A percentile compares a stretch with the other conserved stretches of the same genome.
phyloP scores from a whole-genome alignment of 2,888 invertebrate species.

The Cephus pulcher region DNA sequence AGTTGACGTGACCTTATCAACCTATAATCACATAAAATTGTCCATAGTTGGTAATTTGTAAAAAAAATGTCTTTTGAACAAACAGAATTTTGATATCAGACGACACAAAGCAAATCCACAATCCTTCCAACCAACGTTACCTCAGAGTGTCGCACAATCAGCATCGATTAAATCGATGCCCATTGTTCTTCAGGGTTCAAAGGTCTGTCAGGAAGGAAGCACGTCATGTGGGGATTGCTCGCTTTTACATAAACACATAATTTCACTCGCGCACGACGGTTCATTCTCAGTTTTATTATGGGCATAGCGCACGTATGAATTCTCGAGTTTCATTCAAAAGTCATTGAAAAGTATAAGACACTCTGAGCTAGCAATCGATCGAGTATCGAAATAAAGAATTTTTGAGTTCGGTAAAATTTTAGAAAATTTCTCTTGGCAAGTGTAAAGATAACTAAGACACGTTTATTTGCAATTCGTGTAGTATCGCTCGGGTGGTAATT shows the following conservation, averaged over 20 bases:
- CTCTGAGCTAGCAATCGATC: not conserved
- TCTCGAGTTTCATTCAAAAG: not conserved
- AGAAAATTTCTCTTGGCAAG: no score
- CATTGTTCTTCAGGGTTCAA: constrained; percentile 19
- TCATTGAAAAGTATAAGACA: not conserved
- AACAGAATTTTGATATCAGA: not conserved
- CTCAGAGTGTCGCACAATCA: not conserved
- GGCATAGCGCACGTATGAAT: not conserved
- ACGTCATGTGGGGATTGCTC: constrained; percentile 5
- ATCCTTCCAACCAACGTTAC: not conserved
- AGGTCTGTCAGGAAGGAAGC: constrained; percentile 17
- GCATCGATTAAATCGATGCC: constrained; percentile 13
- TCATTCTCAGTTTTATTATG: not conserved
- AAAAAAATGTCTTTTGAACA: not conserved
- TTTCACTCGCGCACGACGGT: not conserved
- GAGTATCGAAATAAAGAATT: not conserved
- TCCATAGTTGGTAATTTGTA: not conserved
- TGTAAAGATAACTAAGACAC: not conserved
- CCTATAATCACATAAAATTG: not conserved
- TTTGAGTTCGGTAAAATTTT: not conserved
- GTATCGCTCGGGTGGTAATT: not conserved
- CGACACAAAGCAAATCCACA: not conserved
- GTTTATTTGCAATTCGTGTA: not conserved
- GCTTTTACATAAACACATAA: not conserved
- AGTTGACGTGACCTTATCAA: not conserved